A percentile compares a stretch with the other conserved stretches of the same genome.
Conservation (phyloP, 2,113 vertebrate species). For the Crocuta crocuta region DNA sequence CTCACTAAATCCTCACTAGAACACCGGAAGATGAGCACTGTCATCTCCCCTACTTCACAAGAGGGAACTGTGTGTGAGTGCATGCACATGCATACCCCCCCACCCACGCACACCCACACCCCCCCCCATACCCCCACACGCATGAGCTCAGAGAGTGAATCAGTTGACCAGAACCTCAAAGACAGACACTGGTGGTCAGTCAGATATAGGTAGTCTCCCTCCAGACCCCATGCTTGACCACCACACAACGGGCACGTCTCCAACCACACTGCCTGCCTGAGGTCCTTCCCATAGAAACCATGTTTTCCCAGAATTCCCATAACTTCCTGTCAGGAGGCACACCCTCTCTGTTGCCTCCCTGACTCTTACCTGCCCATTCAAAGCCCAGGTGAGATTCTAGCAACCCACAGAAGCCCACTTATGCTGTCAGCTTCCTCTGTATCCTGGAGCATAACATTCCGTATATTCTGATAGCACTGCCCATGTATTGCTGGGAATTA, state of each 20-base stretch:
- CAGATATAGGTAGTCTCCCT: neutral
- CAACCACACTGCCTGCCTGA: neutral
- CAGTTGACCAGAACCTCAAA: neutral
- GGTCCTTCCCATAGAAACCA: neutral
- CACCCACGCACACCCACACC: neutral
- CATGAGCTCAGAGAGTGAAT: neutral
- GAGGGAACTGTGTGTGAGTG: neutral
- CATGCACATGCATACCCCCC: accelerated
- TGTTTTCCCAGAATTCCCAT: neutral
- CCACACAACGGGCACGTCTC: neutral
- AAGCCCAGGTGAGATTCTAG: neutral
- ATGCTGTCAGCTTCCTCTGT: neutral
- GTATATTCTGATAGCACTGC: neutral
- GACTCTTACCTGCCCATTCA: neutral
- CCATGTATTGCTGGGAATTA: neutral
- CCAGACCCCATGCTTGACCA: neutral
- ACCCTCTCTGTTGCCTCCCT: neutral
- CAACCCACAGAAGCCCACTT: neutral
- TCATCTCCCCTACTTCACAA: neutral
- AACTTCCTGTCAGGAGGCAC: neutral
- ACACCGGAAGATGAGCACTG: neutral
- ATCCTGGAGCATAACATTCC: neutral
- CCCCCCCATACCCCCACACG: neutral
- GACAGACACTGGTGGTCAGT: neutral
- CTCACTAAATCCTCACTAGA: neutral